Percentiles rank a stretch among this genome's conserved stretches.
Conservation (phyloP, 2,888 invertebrate species). For the Oxytorus armatus region DNA sequence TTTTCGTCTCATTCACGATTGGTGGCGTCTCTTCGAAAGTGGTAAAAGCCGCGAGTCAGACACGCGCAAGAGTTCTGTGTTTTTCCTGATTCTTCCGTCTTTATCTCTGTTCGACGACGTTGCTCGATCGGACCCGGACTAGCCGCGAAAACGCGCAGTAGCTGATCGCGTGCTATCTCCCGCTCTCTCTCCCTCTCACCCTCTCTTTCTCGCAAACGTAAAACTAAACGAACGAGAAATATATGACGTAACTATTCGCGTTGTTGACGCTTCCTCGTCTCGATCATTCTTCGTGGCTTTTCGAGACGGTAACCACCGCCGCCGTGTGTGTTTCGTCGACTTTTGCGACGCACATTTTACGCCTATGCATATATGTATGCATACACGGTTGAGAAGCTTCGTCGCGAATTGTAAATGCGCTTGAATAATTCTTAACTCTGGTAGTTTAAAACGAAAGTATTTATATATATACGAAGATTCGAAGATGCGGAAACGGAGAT, state of each 20-base stretch:
- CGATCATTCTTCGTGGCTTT: constrained; percentile 27
- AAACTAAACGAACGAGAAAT: constrained; percentile 29
- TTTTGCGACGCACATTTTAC: not conserved
- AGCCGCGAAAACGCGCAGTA: constrained; percentile 50
- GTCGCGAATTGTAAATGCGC: too few species aligned
- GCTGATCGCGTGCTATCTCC: constrained; percentile 10
- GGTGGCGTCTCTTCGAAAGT: constrained; percentile 32
- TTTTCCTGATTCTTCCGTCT: constrained; percentile 29
- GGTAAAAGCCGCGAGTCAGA: constrained; percentile 47
- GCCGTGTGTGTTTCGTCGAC: not conserved
- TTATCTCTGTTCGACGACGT: constrained; percentile 24
- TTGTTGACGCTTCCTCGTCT: constrained; percentile 57
- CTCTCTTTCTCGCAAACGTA: constrained; percentile 26
- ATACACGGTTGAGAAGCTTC: not conserved
- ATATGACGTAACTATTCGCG: constrained; percentile 57
- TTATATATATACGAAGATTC: too few species aligned
- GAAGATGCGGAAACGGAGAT: too few species aligned
- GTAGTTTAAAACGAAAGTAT: too few species aligned
- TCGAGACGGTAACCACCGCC: constrained; percentile 8
- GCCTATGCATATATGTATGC: not conserved
- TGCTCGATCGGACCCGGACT: constrained; percentile 37
- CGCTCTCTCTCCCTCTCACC: constrained; percentile 2
- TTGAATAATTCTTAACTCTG: too few species aligned
- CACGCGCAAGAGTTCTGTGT: constrained; percentile 29
- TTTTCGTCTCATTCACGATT: not conserved